These are phyloP conservation scores for Eidolon dupreanum DNA, from an alignment of 2,797 vertebrate genomes.

Conservation along the genomic window DNA sequence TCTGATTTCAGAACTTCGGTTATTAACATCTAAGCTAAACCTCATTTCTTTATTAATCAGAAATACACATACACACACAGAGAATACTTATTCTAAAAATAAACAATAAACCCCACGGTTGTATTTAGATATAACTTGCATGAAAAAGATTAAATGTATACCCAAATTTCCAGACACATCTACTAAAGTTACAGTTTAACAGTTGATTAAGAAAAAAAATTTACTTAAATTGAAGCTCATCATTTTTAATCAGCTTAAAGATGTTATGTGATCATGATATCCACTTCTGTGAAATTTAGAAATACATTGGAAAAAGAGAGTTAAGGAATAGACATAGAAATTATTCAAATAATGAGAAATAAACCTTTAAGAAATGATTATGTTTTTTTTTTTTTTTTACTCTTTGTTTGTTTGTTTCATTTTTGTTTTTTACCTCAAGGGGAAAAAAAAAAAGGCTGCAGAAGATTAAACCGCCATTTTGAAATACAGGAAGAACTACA, in stretches of 20 bases:
- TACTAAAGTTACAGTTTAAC: background rate
- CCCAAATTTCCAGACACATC: background rate
- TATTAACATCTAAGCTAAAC: background rate
- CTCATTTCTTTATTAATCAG: constrained; percentile 26
- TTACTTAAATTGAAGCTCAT: background rate
- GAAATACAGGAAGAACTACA: constrained; percentile 35
- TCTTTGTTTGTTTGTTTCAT: background rate
- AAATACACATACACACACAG: background rate
- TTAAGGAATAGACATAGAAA: constrained; percentile 44
- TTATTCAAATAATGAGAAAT: constrained; percentile 56
- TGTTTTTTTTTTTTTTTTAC: background rate
- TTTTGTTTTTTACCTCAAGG: background rate
- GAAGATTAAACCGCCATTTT: constrained; percentile 50
- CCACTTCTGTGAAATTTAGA: constrained; percentile 39
- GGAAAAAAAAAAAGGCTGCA: background rate
- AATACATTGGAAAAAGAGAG: constrained; percentile 35
- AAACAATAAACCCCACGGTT: background rate
- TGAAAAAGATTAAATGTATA: background rate
- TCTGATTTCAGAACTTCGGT: background rate
- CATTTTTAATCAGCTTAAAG: constrained; percentile 46
- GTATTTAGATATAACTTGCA: background rate
- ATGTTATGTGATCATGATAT: constrained; percentile 14
- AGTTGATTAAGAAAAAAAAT: background rate
- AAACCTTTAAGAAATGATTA: constrained; percentile 12
- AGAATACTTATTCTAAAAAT: constrained; percentile 14